Conservation (phyloP, 2,888 invertebrate species). For the Scaptomyza cyrtandrae region DNA sequence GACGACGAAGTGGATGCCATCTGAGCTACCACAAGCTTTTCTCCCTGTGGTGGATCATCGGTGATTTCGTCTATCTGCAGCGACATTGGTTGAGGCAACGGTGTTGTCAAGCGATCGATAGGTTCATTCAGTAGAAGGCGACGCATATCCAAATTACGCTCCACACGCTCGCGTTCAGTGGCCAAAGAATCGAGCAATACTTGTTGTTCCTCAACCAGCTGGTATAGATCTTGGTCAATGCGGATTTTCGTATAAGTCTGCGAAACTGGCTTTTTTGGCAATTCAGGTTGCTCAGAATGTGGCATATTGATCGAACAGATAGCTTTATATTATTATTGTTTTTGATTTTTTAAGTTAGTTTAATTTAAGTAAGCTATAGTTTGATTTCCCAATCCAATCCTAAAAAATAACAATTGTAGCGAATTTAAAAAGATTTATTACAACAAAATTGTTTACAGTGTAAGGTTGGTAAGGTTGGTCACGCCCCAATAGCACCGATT, state of each 20-base stretch:
- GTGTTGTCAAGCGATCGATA: no score
- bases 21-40: background rate
- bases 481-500: conserved; percentile 24
- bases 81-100: background rate
- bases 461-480: conserved; percentile 3
- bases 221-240: conserved; percentile 30
- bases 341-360: no score
- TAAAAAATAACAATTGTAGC: no score
- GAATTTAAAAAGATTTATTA: no score
- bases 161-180: conserved; percentile 24
- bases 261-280: background rate
- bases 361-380: no score
- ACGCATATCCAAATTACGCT: conserved; percentile 10
- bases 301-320: conserved; percentile 25
- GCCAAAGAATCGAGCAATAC: conserved; percentile 16
- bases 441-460: no score
- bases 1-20: background rate
- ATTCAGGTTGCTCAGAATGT: background rate
- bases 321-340: background rate
- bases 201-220: conserved; percentile 50
- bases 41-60: background rate
- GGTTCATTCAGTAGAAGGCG: background rate
- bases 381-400: no score
- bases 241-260: background rate
- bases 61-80: background rate